Percentiles rank a stretch among this genome's conserved stretches.
phyloP scores from a whole-genome alignment of 2,113 vertebrate species.

The Pithys albifrons region DNA sequence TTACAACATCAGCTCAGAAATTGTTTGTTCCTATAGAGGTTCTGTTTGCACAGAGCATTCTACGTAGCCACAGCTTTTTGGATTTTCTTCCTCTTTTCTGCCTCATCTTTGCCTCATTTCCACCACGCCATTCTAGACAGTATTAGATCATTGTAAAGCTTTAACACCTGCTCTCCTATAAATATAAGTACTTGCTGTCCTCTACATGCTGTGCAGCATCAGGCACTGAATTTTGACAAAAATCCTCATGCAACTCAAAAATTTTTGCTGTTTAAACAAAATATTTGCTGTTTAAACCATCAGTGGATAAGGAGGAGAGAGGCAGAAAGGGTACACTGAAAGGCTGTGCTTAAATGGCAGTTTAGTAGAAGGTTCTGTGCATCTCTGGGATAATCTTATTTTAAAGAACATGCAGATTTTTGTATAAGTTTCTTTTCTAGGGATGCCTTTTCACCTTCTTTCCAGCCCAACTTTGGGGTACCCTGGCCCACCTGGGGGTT shows the following conservation, averaged over 20 bases:
- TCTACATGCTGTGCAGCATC: neutral
- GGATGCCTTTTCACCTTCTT: neutral
- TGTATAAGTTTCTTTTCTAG: neutral
- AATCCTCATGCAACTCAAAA: neutral
- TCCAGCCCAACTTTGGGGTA: neutral
- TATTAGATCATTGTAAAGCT: neutral
- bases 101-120: neutral
- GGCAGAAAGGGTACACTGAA: neutral
- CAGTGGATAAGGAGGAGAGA: neutral
- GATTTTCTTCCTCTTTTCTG: slow-evolving; percentile 2
- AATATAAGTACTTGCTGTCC: neutral
- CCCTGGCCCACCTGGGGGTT: neutral
- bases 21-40: neutral
- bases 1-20: neutral
- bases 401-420: neutral
- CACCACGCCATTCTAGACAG: neutral
- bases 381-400: neutral
- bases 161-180: neutral
- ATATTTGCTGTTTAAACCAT: neutral
- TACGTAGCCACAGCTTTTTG: neutral
- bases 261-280: neutral
- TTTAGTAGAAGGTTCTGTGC: neutral
- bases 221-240: neutral
- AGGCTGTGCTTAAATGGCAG: neutral
- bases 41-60: neutral